These are phyloP conservation scores for Leptopilina myrica DNA, from an alignment of 2,888 invertebrate genomes.

Conservation along the genomic window DNA sequence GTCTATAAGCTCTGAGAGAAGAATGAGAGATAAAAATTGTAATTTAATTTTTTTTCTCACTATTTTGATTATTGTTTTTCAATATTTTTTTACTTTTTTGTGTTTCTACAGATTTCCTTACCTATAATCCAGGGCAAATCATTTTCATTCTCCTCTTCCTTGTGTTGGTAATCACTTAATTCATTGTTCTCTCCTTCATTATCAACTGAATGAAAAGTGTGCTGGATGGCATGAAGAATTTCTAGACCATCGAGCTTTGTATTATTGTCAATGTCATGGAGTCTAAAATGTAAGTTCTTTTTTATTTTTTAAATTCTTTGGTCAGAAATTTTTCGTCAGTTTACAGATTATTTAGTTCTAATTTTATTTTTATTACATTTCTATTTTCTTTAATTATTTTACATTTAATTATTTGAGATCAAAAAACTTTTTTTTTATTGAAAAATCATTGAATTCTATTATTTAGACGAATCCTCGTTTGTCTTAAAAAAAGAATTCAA, in stretches of 20 bases:
- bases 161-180: slow-evolving; percentile 43
- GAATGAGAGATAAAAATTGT: too few species aligned
- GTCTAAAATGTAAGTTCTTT: slow-evolving; percentile 66
- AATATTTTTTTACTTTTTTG: neutral
- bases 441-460: too few species aligned
- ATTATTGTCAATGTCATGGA: slow-evolving; percentile 94
- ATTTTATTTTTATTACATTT: too few species aligned
- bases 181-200: slow-evolving; percentile 73
- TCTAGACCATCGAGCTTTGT: slow-evolving; percentile 93
- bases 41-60: slow-evolving; percentile 11
- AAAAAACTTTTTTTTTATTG: too few species aligned
- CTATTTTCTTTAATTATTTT: too few species aligned
- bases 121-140: slow-evolving; percentile 66
- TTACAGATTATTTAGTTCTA: too few species aligned
- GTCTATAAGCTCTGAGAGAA: slow-evolving; percentile 87
- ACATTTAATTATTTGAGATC: too few species aligned
- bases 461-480: too few species aligned
- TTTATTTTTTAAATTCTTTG: neutral
- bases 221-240: slow-evolving; percentile 88
- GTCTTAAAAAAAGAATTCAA: too few species aligned
- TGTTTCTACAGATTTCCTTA: slow-evolving; percentile 46
- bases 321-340: too few species aligned
- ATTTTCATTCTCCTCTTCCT: slow-evolving; percentile 55
- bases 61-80: slow-evolving; percentile 1
- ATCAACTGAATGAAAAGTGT: slow-evolving; percentile 83